phyloP scores from a whole-genome alignment of 2,888 invertebrate species.

The Sussaba pulchella region DNA sequence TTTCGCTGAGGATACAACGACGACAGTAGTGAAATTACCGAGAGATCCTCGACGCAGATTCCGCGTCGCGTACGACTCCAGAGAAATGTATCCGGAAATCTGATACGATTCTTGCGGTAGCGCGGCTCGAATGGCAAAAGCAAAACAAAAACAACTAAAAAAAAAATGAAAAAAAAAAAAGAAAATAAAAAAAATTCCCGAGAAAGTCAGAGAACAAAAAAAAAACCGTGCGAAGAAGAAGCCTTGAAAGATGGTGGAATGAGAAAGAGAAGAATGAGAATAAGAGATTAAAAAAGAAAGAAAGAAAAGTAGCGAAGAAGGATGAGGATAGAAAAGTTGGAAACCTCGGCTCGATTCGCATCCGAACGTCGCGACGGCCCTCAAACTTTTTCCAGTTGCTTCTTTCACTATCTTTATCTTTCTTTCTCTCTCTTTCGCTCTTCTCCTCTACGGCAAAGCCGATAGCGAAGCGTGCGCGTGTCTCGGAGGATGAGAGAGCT shows the following conservation, averaged over 20 bases:
- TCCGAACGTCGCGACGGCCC: conserved; percentile 38
- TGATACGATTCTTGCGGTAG: conserved; percentile 55
- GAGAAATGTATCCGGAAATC: conserved; percentile 61
- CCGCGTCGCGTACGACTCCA: conserved; percentile 28
- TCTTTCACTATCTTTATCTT: too few relatives aligned
- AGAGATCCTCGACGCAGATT: too few relatives aligned
- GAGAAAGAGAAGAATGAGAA: conserved; percentile 18
- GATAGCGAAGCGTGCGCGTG: conserved; percentile 10
- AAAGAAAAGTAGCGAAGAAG: conserved; percentile 10
- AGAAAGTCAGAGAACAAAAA: conserved; percentile 33
- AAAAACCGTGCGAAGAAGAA: conserved; percentile 11
- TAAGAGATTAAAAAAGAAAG: neutral
- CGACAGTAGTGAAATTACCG: conserved; percentile 18
- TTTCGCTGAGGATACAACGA: conserved; percentile 4
- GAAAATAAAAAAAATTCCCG: neutral
- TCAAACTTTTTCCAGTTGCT: conserved; percentile 62
- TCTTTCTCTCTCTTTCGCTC: too few relatives aligned
- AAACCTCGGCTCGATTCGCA: conserved; percentile 56
- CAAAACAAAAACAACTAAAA: too few relatives aligned
- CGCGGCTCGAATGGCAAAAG: conserved; percentile 6
- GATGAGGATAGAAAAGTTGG: conserved; percentile 57
- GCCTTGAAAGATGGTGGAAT: conserved; percentile 27
- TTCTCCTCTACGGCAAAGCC: neutral
- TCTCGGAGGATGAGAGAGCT: conserved; percentile 26
- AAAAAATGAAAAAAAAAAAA: conserved; percentile 7